Conservation (phyloP, 2,113 vertebrate species). For the Carassius gibelio region DNA sequence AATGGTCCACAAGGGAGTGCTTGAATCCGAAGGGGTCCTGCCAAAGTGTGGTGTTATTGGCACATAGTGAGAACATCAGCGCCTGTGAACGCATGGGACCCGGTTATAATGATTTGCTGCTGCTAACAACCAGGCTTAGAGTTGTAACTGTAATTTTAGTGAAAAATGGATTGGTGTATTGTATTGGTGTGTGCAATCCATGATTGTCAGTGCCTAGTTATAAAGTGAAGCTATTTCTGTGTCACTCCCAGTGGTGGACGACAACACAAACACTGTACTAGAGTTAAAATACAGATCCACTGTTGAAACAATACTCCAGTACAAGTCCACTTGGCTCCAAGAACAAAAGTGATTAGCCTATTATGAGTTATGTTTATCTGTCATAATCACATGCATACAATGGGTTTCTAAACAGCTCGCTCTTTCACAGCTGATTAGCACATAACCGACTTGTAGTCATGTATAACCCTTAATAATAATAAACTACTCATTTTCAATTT, state of each 20-base stretch:
- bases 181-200: background rate
- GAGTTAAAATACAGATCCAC: background rate
- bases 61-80: conserved; percentile 28
- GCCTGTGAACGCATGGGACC: conserved; percentile 19
- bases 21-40: conserved; percentile 24
- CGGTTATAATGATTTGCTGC: conserved; percentile 11
- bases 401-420: background rate
- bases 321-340: background rate
- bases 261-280: background rate
- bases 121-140: background rate
- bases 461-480: no score
- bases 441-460: no score
- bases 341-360: background rate
- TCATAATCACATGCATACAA: background rate
- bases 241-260: background rate
- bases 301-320: background rate
- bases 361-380: background rate
- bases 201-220: background rate
- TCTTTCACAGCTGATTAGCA: no score
- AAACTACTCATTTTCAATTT: no score
- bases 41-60: conserved; percentile 18
- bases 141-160: background rate
- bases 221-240: background rate
- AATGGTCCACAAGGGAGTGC: conserved; percentile 46
- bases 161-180: background rate